These are phyloP conservation scores for Mactromeris polynyma DNA, from an alignment of 2,888 invertebrate genomes.

Conservation along the genomic window DNA sequence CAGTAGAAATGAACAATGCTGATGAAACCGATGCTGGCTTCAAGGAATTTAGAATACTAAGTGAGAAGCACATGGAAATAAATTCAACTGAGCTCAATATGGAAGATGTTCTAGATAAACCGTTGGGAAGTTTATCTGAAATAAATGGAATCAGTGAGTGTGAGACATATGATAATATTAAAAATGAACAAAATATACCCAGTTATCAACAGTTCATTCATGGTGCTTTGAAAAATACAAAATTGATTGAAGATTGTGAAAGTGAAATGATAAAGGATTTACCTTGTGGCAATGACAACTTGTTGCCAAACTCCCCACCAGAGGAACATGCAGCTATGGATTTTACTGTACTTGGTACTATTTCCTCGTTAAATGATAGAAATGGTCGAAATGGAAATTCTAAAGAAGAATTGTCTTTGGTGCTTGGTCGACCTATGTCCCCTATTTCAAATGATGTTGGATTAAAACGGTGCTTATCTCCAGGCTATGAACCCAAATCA, in stretches of 20 bases:
- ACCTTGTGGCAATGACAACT: conserved; percentile 6
- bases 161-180: conserved; percentile 66
- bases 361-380: conserved; percentile 76
- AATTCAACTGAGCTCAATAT: conserved; percentile 37
- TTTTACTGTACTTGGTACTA: conserved; percentile 82
- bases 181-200: conserved; percentile 60
- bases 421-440: conserved; percentile 78
- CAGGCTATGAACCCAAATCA: conserved; percentile 54
- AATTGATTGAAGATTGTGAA: conserved; percentile 24
- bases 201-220: conserved; percentile 64
- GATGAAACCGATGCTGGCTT: not conserved
- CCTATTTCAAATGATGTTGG: conserved; percentile 59
- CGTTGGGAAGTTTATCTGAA: conserved; percentile 59
- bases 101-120: conserved; percentile 64
- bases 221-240: conserved; percentile 40
- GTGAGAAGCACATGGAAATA: conserved; percentile 16
- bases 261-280: conserved; percentile 17
- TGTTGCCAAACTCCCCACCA: conserved; percentile 25
- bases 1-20: not conserved
- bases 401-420: conserved; percentile 79
- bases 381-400: conserved; percentile 48
- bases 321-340: conserved; percentile 69
- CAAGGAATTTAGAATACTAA: not conserved
- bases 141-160: conserved; percentile 65
- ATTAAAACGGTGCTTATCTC: conserved; percentile 65